Evolutionary conservation across 92 coral and sea anemone genomes (phyloP).

Genomic region (Parazoanthus darwini): DNA sequence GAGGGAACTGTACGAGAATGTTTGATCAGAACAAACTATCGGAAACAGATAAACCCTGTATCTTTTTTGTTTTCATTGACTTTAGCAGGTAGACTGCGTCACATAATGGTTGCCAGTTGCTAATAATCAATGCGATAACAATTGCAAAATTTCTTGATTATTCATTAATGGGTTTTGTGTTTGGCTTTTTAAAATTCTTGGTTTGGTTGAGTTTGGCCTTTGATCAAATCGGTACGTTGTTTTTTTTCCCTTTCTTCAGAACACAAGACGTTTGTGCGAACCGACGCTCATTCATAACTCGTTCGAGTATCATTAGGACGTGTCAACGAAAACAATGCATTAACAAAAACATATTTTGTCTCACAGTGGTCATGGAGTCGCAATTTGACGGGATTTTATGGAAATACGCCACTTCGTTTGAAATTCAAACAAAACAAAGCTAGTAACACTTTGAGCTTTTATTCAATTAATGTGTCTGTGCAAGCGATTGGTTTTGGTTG

Average conservation of each 20-base stretch:
- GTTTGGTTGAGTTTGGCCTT: neutral
- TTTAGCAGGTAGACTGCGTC: neutral
- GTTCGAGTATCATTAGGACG: neutral
- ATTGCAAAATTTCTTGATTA: too few species aligned
- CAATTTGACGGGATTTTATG: neutral
- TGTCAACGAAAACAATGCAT: neutral
- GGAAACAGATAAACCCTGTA: too few species aligned
- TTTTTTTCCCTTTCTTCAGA: neutral
- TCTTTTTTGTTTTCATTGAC: neutral
- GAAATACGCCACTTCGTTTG: neutral
- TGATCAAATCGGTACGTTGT: neutral
- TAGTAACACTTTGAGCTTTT: neutral
- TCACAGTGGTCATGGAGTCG: neutral
- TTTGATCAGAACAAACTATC: neutral
- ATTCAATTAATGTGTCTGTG: neutral
- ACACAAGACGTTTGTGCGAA: neutral
- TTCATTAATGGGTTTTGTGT: neutral
- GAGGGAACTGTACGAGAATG: too few species aligned
- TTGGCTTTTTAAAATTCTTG: neutral
- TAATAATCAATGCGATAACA: too few species aligned
- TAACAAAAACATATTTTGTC: neutral
- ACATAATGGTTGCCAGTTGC: neutral
- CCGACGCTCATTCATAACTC: neutral
- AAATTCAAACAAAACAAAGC: neutral
- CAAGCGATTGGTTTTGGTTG: constrained; percentile 6